Evolutionary conservation across 2,888 invertebrate genomes (phyloP).

Genomic region (Ectemnius lituratus): DNA sequence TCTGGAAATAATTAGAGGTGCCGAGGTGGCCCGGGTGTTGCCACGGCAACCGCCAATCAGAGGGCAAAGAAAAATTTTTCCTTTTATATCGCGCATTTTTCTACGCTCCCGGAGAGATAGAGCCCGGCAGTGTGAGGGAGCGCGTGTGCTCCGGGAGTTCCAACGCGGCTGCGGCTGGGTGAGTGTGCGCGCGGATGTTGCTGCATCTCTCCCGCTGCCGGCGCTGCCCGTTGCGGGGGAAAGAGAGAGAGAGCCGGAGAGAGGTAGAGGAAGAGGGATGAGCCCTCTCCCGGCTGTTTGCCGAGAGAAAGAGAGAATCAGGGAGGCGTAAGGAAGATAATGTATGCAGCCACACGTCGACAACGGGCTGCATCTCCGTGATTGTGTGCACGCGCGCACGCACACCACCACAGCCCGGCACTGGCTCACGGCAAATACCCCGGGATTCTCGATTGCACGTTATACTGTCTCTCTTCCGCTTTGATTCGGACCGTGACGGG

Average conservation of each 20-base stretch:
- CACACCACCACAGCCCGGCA: neutral
- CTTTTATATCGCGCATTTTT: slow-evolving; percentile 71
- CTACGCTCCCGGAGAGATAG: slow-evolving; percentile 47
- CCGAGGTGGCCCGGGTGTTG: slow-evolving; percentile 75
- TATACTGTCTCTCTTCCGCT: slow-evolving; percentile 46
- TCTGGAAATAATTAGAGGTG: slow-evolving; percentile 78
- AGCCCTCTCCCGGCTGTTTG: no score
- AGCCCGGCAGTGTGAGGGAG: slow-evolving; percentile 15
- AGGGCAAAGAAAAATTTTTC: slow-evolving; percentile 76
- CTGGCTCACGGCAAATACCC: slow-evolving; percentile 36
- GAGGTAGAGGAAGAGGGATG: neutral
- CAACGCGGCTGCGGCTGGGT: slow-evolving; percentile 40
- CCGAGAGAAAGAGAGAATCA: neutral
- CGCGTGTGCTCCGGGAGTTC: slow-evolving; percentile 50
- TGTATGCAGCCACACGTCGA: slow-evolving; percentile 76
- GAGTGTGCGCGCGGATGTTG: slow-evolving; percentile 23
- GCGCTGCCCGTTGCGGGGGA: slow-evolving; percentile 47
- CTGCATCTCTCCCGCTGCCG: slow-evolving; percentile 13
- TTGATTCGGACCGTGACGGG: no score
- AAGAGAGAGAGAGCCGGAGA: slow-evolving; percentile 44
- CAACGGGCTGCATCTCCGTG: neutral
- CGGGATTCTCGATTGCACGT: slow-evolving; percentile 49
- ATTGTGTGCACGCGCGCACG: slow-evolving; percentile 5
- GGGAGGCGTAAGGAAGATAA: slow-evolving; percentile 65
- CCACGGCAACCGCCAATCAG: slow-evolving; percentile 78